Conservation (phyloP, 2,113 vertebrate species). For the Thermophis baileyi region DNA sequence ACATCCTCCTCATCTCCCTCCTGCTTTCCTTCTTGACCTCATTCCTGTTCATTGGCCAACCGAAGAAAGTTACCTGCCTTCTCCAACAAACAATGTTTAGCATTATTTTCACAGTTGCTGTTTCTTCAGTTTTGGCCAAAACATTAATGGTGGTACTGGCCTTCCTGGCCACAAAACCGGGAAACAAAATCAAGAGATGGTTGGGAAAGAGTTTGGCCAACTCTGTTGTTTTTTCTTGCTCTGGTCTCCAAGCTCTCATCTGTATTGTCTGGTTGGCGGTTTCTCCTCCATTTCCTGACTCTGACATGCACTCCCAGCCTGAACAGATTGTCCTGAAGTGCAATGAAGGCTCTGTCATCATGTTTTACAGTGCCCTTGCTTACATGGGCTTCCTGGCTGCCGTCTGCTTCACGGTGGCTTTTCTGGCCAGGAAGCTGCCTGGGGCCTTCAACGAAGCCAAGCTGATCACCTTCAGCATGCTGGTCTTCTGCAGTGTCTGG, state of each 20-base stretch:
- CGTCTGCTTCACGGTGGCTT: background rate
- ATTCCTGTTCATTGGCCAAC: background rate
- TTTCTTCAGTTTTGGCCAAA: background rate
- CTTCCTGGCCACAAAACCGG: background rate
- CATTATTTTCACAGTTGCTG: background rate
- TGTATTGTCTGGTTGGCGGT: background rate
- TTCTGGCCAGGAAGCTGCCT: background rate
- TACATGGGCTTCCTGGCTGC: background rate
- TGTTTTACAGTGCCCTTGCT: background rate
- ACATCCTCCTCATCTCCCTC: background rate
- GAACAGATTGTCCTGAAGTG: background rate
- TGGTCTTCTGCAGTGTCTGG: background rate
- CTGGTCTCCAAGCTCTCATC: background rate
- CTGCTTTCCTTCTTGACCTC: background rate
- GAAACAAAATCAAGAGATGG: background rate
- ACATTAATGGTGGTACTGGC: background rate
- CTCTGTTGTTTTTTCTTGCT: background rate
- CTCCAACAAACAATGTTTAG: background rate
- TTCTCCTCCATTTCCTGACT: background rate
- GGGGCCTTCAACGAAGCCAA: background rate
- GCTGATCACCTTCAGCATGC: background rate
- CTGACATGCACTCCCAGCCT: background rate
- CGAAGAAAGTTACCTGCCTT: background rate
- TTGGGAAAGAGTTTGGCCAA: background rate
- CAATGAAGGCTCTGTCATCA: background rate